Evolutionary conservation across 37 sponge, comb jelly and placozoan species (phyloP), one percentile per base, ranked within the genome.

Genomic region (Lycopodina hypogea): DNA sequence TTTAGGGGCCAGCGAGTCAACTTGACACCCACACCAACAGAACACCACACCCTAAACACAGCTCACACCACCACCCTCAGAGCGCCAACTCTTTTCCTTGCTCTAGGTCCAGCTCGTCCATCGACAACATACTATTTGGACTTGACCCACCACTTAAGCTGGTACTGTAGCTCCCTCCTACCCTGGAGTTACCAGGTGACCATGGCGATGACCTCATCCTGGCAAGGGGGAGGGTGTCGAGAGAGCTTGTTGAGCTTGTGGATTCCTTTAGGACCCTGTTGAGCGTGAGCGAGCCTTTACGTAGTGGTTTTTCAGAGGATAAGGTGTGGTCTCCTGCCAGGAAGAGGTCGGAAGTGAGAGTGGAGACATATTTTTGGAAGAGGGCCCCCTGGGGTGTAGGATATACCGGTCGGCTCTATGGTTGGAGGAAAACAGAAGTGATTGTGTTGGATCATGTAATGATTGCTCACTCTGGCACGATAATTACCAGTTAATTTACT

Each of bases 321-420:
- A 23, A 38, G 3, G 23, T 2, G 11, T 38, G 39, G n/a, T 56
- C 76, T 26, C 75, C 70, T 28, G 48, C 26, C 23, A 81, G 87
- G 3, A 76, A 67, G 65, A 87, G 68, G 22, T 80, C 76, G 11
- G 32, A 40, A 0, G 71, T 41, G 23, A 87, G 81, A 1, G 81
- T 8, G 29, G 72, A 74, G 7, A 83, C 45, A 65, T 88, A 83
- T 35, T 78, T 82, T 23, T 83, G 72, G 32, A 83, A 77, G 56
- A 74, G 73, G 39, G 75, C 39, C n/a, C 70, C 83, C 50, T 81
- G 79, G 23, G 63, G 58, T 17, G 88, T 71, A 45, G 73, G 75
- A 19, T 59, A 59, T 15, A 78, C 68, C 8, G 56, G 40, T 48
- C 66, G 59, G 42, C 66, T 48, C 73, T 66, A 29, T 51, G 62